Evolutionary conservation across 2,797 vertebrate genomes (phyloP), one percentile per base, ranked within the genome.

Genomic region (Alexandromys oeconomus): DNA sequence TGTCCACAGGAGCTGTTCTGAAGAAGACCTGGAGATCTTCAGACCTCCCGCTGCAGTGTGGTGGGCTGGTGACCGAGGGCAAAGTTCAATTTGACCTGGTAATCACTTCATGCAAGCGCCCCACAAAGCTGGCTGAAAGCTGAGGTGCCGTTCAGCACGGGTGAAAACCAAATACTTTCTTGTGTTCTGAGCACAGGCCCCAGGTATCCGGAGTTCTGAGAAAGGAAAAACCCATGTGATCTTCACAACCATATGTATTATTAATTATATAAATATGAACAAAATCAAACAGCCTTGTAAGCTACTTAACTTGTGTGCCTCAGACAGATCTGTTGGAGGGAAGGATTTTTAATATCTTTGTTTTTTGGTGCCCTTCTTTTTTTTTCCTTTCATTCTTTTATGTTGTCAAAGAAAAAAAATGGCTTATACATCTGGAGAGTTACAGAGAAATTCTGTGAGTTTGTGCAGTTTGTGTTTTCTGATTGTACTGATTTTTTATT

Each of bases 21-120:
- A 90, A 93, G 76, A 87, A 81, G 93, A 91, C 9, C 71, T 89
- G 65, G 88, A 93, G 15, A 48, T 43, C 79, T 97, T 87, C 54
- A 91, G 61, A 12, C 91, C 57, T 95, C 65, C 88, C 54, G 4
- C 12, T 74, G 71, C 96, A 51, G 71, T 92, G 65, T 34, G 46
- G 61, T 19, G 34, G 23, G 67, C 57, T 92, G 77, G 78, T 34
- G 46, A 80, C 46, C 23, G 48, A 74, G 76, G 88, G 94, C 85
- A 78, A 74, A 95, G 54, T 8, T 61, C 78, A 74, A 11, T 46
- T 51, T 87, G 82, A 85, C 71, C 57, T 29, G 59, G 34, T 37
- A 31, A 89, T 97, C 95, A 80, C 94, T 82, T 96, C 92, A 48
- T 92, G 37, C n/a, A 77, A 12, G 7, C 15, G 14, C 40, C 71